A percentile compares a stretch with the other conserved stretches of the same genome.
These are phyloP conservation scores for Hyperoodon ampullatus DNA, from an alignment of 2,113 vertebrate genomes.

Conservation along the genomic window DNA sequence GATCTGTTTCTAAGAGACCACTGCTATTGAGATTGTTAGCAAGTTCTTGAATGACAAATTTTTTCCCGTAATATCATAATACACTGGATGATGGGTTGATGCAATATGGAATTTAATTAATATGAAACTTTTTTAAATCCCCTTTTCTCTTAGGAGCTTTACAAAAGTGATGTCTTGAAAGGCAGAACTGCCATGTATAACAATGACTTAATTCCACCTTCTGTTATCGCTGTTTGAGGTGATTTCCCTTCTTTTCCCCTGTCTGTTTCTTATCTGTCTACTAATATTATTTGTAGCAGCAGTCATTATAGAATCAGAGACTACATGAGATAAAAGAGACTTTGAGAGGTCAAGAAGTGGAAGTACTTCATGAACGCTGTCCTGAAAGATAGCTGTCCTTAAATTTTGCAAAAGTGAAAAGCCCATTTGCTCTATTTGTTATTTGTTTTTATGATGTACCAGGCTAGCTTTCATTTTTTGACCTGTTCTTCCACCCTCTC, in stretches of 20 bases:
- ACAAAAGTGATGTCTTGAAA: conserved; percentile 37
- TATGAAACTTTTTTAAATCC: conserved; percentile 37
- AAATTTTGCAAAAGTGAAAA: conserved; percentile 4
- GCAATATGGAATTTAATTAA: conserved; percentile 63
- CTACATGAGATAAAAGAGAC: neutral
- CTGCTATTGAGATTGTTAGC: conserved; percentile 58
- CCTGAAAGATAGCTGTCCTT: conserved; percentile 29
- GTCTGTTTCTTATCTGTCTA: conserved; percentile 31
- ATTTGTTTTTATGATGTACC: neutral
- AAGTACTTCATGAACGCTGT: neutral
- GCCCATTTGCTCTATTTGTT: neutral
- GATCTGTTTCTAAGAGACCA: conserved; percentile 80
- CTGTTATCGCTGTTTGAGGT: neutral
- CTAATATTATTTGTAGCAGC: neutral
- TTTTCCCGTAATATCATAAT: conserved; percentile 55
- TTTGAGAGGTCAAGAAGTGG: conserved; percentile 12
- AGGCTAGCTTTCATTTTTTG: neutral
- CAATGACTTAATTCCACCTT: conserved; percentile 37
- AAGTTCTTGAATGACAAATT: conserved; percentile 79
- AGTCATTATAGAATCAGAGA: conserved; percentile 54
- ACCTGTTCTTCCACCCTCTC: neutral
- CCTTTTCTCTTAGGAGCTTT: conserved; percentile 48
- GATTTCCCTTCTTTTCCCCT: neutral
- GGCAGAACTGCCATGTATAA: neutral
- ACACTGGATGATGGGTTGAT: conserved; percentile 30